Percentiles rank a stretch among this genome's conserved stretches.
Evolutionary conservation across 2,888 invertebrate genomes (phyloP).

Genomic region (Agrypnus murinus): DNA sequence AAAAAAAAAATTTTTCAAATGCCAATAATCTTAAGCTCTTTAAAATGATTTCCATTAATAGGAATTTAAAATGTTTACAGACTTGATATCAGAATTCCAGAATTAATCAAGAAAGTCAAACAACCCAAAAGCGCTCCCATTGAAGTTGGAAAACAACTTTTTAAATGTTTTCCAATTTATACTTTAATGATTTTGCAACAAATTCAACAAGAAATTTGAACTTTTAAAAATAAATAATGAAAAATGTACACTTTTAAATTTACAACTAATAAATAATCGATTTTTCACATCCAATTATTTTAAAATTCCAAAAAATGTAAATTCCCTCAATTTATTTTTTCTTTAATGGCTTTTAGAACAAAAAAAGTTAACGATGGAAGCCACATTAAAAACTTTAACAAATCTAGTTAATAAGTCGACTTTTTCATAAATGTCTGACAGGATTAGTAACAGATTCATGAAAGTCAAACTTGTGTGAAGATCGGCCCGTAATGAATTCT

Average conservation of each 20-base stretch:
- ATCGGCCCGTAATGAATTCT: conserved; percentile 40
- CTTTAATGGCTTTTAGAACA: conserved; percentile 14
- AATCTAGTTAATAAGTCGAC: conserved; percentile 40
- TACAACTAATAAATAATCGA: no score
- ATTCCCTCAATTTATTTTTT: not conserved
- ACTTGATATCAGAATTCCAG: no score
- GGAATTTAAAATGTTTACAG: no score
- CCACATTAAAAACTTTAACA: conserved; percentile 47
- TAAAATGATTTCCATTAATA: no score
- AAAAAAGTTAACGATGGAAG: conserved; percentile 24
- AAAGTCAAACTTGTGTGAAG: conserved; percentile 1
- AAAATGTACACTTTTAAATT: no score
- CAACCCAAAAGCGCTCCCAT: no score
- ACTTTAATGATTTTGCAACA: not conserved
- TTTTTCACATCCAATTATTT: not conserved
- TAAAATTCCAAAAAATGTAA: not conserved
- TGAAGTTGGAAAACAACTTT: no score
- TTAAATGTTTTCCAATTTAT: no score
- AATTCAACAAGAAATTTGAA: conserved; percentile 2
- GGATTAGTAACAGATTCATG: conserved; percentile 13
- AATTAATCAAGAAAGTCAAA: no score
- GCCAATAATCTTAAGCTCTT: no score
- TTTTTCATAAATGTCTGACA: conserved; percentile 22
- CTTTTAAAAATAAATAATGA: not conserved
- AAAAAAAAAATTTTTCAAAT: no score